Percentiles rank a stretch among this genome's conserved stretches.
Conservation (phyloP, 1,140 invertebrate genomes). For the Spodoptera frugiperda region DNA sequence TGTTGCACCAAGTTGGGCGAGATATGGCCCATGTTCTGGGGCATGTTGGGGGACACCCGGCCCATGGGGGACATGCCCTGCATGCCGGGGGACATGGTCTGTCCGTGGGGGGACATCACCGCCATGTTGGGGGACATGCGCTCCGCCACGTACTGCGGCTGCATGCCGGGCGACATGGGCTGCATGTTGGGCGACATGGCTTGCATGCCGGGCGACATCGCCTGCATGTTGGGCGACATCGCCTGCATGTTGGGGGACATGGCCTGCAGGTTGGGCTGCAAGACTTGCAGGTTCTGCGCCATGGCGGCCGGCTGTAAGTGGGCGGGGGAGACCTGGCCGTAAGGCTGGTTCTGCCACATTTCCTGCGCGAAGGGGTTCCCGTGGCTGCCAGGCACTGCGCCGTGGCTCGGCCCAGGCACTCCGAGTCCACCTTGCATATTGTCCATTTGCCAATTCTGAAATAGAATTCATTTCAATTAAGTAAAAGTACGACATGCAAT, state of each 20-base stretch:
- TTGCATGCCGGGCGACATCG: slow-evolving; percentile 14
- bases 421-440: slow-evolving; percentile 49
- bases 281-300: slow-evolving; percentile 16
- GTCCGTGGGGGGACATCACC: slow-evolving; percentile 48
- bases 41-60: slow-evolving; percentile 49
- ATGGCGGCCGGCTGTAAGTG: slow-evolving; percentile 46
- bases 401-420: slow-evolving; percentile 52
- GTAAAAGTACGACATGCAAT: neutral
- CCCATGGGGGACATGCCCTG: slow-evolving; percentile 42
- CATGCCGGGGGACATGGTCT: slow-evolving; percentile 46
- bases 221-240: slow-evolving; percentile 42
- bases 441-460: slow-evolving; percentile 42
- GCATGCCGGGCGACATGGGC: slow-evolving; percentile 36
- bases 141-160: neutral
- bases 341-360: slow-evolving; percentile 54
- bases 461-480: neutral
- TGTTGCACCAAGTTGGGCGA: slow-evolving; percentile 51
- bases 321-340: slow-evolving; percentile 46
- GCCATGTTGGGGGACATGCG: slow-evolving; percentile 31
- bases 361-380: slow-evolving; percentile 51
- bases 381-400: neutral
- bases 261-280: slow-evolving; percentile 24
- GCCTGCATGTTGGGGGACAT: slow-evolving; percentile 34
- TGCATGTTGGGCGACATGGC: slow-evolving; percentile 14
- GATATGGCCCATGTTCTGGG: slow-evolving; percentile 51